Conservation (phyloP, 2,797 vertebrate species). For the Amblyopsis hoosieri region DNA sequence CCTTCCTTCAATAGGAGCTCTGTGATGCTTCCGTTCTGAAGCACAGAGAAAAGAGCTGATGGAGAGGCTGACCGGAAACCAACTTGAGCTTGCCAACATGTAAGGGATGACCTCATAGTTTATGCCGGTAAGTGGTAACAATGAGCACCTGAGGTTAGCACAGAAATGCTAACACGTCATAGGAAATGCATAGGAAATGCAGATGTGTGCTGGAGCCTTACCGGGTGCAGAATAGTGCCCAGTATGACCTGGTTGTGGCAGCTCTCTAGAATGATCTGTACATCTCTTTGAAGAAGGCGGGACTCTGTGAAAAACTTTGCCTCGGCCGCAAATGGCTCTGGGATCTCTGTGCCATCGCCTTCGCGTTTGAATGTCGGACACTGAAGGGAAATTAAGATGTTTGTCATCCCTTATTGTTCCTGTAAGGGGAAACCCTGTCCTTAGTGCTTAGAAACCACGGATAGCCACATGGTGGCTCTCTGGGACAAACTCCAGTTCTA, state of each 20-base stretch:
- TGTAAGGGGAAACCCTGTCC: too few relatives aligned
- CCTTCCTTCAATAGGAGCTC: conserved; percentile 95
- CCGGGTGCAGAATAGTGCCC: conserved; percentile 95
- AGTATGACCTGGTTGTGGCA: conserved; percentile 96
- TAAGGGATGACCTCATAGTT: too few relatives aligned
- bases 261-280: conserved; percentile 96
- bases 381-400: conserved; percentile 58
- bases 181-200: neutral
- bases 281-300: conserved; percentile 92
- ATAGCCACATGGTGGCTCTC: too few relatives aligned
- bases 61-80: neutral
- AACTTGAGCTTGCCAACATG: too few relatives aligned
- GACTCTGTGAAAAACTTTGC: conserved; percentile 98
- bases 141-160: too few relatives aligned
- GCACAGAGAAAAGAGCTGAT: neutral
- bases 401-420: neutral
- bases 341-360: conserved; percentile 85
- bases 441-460: too few relatives aligned
- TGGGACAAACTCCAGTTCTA: too few relatives aligned
- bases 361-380: conserved; percentile 94
- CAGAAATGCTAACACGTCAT: too few relatives aligned
- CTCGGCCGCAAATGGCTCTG: conserved; percentile 92
- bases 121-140: too few relatives aligned
- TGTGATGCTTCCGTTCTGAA: conserved; percentile 95
- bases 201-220: conserved; percentile 25